A percentile compares a stretch with the other conserved stretches of the same genome.
Conservation (phyloP, 1,140 invertebrate species). For the Polyergus mexicanus region DNA sequence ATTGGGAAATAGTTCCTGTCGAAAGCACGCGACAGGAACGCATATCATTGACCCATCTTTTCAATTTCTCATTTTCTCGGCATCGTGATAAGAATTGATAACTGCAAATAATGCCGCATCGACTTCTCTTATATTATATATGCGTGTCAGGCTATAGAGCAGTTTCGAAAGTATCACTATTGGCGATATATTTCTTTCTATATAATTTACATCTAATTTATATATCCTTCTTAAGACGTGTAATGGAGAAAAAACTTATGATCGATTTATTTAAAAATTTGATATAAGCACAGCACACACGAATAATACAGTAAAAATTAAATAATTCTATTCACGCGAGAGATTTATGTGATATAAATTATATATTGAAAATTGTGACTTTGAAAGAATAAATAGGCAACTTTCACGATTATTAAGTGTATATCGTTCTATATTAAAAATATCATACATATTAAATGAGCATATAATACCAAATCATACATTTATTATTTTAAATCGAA, state of each 20-base stretch:
- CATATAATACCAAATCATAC: neutral
- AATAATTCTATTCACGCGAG: no score
- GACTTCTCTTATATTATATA: slow-evolving; percentile 15
- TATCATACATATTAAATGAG: neutral
- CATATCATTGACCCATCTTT: slow-evolving; percentile 75
- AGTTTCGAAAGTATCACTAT: neutral
- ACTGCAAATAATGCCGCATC: slow-evolving; percentile 49
- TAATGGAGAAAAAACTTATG: neutral
- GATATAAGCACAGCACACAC: neutral
- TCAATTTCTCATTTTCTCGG: slow-evolving; percentile 75
- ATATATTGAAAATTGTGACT: neutral
- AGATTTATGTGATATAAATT: neutral
- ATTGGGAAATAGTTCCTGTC: slow-evolving; percentile 74
- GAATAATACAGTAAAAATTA: neutral
- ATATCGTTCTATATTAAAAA: neutral
- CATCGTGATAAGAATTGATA: slow-evolving; percentile 60
- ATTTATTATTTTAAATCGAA: slow-evolving; percentile 10
- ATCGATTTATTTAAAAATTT: neutral
- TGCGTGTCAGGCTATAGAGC: neutral
- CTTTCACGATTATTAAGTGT: no score
- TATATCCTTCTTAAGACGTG: neutral
- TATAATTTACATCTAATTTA: slow-evolving; percentile 2
- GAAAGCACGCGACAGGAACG: slow-evolving; percentile 69
- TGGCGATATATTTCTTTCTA: neutral
- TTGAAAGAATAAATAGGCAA: neutral